These are phyloP conservation scores for Burhinus oedicnemus DNA, from an alignment of 2,113 vertebrate genomes.

Conservation along the genomic window DNA sequence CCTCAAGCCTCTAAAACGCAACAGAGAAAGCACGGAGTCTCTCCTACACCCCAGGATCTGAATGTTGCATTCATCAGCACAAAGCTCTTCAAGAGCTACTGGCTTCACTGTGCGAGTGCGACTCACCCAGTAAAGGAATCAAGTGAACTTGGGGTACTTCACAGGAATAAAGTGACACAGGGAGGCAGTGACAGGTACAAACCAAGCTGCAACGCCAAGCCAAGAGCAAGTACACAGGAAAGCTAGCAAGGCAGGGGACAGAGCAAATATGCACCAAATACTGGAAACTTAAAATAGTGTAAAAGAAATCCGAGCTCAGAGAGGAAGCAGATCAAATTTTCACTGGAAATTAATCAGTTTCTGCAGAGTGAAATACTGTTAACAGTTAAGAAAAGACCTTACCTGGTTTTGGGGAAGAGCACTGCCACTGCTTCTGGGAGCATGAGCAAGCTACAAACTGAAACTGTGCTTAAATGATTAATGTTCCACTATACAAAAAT, in stretches of 20 bases:
- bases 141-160: accelerated
- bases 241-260: neutral
- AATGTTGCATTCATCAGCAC: neutral
- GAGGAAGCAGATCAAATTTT: neutral
- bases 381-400: neutral
- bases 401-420: neutral
- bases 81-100: neutral
- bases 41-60: neutral
- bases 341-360: neutral
- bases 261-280: neutral
- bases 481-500: neutral
- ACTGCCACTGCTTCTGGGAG: neutral
- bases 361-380: neutral
- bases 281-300: accelerated
- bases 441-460: neutral
- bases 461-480: neutral
- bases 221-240: neutral
- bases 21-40: accelerated
- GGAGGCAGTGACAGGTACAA: accelerated
- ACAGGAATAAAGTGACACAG: neutral
- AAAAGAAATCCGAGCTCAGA: neutral
- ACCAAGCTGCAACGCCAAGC: neutral
- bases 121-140: neutral
- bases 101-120: accelerated
- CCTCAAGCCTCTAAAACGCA: neutral